These are phyloP conservation scores for Drosophila carrolli DNA, from an alignment of 1,140 invertebrate species.

Conservation along the genomic window DNA sequence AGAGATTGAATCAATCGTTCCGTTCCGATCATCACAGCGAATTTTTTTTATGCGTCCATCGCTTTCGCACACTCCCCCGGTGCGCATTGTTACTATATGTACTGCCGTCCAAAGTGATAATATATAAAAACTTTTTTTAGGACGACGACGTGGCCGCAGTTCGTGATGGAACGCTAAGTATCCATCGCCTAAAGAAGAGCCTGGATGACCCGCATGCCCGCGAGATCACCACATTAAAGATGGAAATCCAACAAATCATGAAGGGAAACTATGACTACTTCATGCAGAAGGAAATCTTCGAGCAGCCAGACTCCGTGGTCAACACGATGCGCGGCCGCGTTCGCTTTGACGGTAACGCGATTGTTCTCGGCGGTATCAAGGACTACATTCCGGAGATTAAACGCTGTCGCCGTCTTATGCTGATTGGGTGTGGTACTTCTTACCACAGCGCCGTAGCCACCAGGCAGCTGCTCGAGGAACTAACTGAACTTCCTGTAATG, in stretches of 20 bases:
- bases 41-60: background rate
- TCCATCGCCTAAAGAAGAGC: slow-evolving; percentile 94
- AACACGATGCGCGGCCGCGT: slow-evolving; percentile 99
- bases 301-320: slow-evolving; percentile 99
- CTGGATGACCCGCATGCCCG: slow-evolving; percentile 94
- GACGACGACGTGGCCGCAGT: slow-evolving; percentile 95
- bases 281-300: slow-evolving; percentile 99
- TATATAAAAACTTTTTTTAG: slow-evolving; percentile 75
- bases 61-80: no score
- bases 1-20: no score
- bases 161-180: slow-evolving; percentile 95
- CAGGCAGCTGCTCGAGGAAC: slow-evolving; percentile 97
- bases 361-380: slow-evolving; percentile 88
- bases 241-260: slow-evolving; percentile 99
- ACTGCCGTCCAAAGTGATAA: no score
- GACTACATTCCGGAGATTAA: slow-evolving; percentile 99
- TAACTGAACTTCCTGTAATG: slow-evolving; percentile 99
- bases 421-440: slow-evolving; percentile 99
- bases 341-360: slow-evolving; percentile 92
- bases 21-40: no score
- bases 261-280: slow-evolving; percentile 99
- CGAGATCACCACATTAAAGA: slow-evolving; percentile 98
- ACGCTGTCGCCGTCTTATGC: slow-evolving; percentile 96
- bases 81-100: no score
- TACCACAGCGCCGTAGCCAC: slow-evolving; percentile 99